Evolutionary conservation across 2,797 vertebrate species (phyloP).

Genomic region (Acestrorhynchus altus): DNA sequence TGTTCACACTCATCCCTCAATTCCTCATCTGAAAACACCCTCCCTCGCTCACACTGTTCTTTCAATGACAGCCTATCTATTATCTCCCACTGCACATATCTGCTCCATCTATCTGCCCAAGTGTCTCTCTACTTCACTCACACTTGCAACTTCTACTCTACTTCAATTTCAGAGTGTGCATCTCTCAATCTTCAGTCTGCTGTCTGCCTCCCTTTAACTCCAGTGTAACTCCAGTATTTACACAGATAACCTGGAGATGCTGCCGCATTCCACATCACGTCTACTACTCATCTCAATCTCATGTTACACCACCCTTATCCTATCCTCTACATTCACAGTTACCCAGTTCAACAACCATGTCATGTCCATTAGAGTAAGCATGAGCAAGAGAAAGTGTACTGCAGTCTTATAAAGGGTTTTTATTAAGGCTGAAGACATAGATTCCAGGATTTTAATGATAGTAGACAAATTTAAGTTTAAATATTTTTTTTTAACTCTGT

Average conservation of each 20-base stretch:
- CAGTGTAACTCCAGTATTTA: conserved; percentile 42
- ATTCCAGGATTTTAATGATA: too few relatives aligned
- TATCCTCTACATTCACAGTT: conserved; percentile 1
- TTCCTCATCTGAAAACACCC: conserved; percentile 10
- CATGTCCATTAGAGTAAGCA: conserved; percentile 3
- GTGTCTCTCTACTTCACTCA: conserved; percentile 4
- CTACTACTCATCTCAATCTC: conserved; percentile 43
- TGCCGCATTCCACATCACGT: conserved; percentile 38
- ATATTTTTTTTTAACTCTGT: too few relatives aligned
- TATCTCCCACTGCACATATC: background rate
- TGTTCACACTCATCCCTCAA: background rate
- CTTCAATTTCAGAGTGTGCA: conserved; percentile 17
- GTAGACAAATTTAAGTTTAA: too few relatives aligned
- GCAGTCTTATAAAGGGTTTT: background rate
- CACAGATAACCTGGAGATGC: conserved; percentile 37
- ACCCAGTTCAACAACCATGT: background rate
- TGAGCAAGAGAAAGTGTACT: background rate
- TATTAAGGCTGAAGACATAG: too few relatives aligned
- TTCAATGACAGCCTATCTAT: background rate
- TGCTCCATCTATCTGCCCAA: background rate
- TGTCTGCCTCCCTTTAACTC: conserved; percentile 25
- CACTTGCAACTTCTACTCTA: conserved; percentile 17
- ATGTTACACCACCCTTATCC: background rate
- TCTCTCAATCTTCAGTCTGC: conserved; percentile 23
- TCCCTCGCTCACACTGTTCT: background rate